These are phyloP conservation scores for Litocranius walleri DNA, from an alignment of 2,113 vertebrate genomes.

Conservation along the genomic window DNA sequence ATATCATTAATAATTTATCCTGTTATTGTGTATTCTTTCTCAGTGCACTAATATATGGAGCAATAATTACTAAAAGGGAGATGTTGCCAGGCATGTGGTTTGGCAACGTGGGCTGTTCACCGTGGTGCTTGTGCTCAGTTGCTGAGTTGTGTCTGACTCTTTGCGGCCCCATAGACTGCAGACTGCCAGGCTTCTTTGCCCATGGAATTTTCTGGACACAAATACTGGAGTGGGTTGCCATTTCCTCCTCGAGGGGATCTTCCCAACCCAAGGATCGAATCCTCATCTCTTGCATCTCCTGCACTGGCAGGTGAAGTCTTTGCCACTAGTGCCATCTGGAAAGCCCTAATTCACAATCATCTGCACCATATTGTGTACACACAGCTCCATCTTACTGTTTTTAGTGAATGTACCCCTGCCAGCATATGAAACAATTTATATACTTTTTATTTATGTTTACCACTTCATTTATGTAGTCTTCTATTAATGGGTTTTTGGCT, in stretches of 20 bases:
- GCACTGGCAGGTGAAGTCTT: not conserved
- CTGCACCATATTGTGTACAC: rapidly evolving
- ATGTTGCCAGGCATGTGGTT: rapidly evolving
- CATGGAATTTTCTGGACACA: not conserved
- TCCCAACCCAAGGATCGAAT: not conserved
- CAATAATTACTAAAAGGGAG: not conserved
- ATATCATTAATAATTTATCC: not conserved
- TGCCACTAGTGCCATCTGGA: not conserved
- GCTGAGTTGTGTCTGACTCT: not conserved
- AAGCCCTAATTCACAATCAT: not conserved
- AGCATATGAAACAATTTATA: not conserved
- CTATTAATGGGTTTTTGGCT: not conserved
- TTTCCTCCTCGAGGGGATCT: not conserved
- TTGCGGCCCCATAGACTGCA: rapidly evolving
- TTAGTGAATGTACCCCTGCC: not conserved
- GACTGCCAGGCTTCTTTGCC: not conserved
- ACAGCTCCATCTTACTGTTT: not conserved
- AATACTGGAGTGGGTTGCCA: not conserved
- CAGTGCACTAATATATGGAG: not conserved
- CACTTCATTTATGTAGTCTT: not conserved
- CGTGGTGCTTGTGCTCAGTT: not conserved
- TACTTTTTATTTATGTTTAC: not conserved
- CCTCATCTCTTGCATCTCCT: not conserved
- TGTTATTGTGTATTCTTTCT: not conserved
- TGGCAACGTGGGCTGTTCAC: rapidly evolving